phyloP scores from a whole-genome alignment of 64 coral and sea anemone genomes.

The Dendronephthya gigantea region DNA sequence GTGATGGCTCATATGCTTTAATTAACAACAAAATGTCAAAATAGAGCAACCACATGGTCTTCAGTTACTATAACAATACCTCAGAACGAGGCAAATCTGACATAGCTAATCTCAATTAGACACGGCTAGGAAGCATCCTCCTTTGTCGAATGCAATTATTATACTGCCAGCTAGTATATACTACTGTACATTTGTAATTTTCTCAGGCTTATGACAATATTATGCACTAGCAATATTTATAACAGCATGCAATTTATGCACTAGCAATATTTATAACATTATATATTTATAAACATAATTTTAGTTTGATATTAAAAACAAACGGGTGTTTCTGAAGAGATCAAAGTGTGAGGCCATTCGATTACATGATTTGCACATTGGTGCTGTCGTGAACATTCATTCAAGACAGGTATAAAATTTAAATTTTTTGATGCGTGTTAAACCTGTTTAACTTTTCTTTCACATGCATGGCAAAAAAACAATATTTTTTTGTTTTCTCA shows the following conservation, averaged over 20 bases:
- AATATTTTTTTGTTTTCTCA: not conserved
- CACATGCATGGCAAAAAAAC: not conserved
- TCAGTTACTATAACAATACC: too few species aligned
- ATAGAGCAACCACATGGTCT: too few species aligned
- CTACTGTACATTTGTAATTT: too few species aligned
- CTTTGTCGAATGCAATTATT: too few species aligned
- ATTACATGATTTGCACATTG: conserved; percentile 15
- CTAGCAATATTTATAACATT: not conserved
- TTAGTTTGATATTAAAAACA: conserved; percentile 4
- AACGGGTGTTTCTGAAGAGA: conserved; percentile 3
- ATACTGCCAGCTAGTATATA: too few species aligned
- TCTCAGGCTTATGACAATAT: too few species aligned
- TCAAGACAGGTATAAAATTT: not conserved
- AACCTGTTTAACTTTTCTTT: not conserved
- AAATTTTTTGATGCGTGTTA: not conserved
- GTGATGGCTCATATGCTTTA: too few species aligned
- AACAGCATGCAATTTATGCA: not conserved
- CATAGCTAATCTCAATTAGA: too few species aligned
- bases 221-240: too few species aligned
- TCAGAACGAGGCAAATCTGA: too few species aligned
- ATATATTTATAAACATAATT: not conserved
- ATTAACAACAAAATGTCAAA: too few species aligned
- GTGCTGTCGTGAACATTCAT: conserved; percentile 11
- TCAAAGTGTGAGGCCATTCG: not conserved
- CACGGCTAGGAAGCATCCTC: too few species aligned